phyloP scores from a whole-genome alignment of 1,140 invertebrate species.

The Chionoecetes opilio region DNA sequence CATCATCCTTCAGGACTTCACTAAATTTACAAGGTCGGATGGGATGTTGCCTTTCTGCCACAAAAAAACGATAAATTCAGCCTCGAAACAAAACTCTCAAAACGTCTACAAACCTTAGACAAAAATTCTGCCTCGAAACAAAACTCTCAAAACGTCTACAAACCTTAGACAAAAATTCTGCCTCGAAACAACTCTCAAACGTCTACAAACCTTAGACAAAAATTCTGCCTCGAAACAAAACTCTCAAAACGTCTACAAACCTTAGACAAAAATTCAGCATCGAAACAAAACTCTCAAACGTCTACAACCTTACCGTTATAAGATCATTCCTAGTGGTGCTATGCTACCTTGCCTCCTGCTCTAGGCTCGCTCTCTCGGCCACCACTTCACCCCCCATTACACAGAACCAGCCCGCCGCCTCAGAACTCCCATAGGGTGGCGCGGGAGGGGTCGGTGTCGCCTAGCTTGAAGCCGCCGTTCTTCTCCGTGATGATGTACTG shows the following conservation, averaged over 20 bases:
- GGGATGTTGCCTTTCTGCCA: slow-evolving; percentile 38
- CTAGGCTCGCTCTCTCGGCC: neutral
- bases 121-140: slow-evolving; percentile 5
- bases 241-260: no score
- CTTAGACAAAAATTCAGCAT: slow-evolving; percentile 3
- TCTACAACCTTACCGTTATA: slow-evolving; percentile 56
- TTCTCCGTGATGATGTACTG: slow-evolving; percentile 96
- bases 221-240: slow-evolving; percentile 10
- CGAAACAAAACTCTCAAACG: slow-evolving; percentile 2
- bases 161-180: no score
- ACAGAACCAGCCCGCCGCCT: slow-evolving; percentile 80
- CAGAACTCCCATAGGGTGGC: slow-evolving; percentile 98
- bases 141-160: no score
- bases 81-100: neutral
- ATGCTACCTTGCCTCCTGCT: neutral
- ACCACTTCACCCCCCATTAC: neutral
- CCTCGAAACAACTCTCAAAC: neutral
- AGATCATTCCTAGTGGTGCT: slow-evolving; percentile 17
- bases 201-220: no score
- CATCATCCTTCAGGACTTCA: slow-evolving; percentile 38
- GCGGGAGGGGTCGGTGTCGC: slow-evolving; percentile 89
- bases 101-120: no score
- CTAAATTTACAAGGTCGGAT: slow-evolving; percentile 36
- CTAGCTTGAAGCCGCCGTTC: slow-evolving; percentile 95
- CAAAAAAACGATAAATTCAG: neutral